Conservation (phyloP, 53 echinoderm and acorn worm genomes). For the Crossaster papposus region DNA sequence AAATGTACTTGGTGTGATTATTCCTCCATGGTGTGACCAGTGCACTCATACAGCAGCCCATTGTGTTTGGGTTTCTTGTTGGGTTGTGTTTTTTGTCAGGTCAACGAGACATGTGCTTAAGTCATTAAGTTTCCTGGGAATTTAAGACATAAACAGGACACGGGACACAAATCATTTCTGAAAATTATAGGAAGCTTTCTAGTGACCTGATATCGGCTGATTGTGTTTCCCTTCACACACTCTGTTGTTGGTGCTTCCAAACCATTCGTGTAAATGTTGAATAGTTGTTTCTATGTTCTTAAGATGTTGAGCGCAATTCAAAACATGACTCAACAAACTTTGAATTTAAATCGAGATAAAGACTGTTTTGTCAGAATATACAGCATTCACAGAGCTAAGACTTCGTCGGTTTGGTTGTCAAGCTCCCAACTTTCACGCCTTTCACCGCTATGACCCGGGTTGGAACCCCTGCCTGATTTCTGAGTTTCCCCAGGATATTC, state of each 20-base stretch:
- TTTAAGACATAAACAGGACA: slow-evolving; percentile 1
- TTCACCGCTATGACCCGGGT: too few species aligned
- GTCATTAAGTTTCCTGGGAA: slow-evolving; percentile 20
- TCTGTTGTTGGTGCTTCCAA: neutral
- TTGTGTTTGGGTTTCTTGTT: neutral
- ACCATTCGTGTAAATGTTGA: neutral
- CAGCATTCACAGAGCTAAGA: too few species aligned
- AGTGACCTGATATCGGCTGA: neutral
- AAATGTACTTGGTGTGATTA: too few species aligned
- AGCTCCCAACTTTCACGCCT: too few species aligned
- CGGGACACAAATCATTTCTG: neutral
- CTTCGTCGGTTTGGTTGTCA: too few species aligned
- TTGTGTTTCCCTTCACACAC: neutral
- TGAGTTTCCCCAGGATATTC: too few species aligned
- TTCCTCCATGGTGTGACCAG: neutral
- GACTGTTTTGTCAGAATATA: too few species aligned
- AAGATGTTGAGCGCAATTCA: too few species aligned
- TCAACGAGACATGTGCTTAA: slow-evolving; percentile 2
- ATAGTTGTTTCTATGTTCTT: too few species aligned
- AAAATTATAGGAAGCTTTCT: neutral
- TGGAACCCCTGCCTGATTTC: too few species aligned
- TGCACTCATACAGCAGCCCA: neutral
- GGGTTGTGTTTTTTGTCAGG: neutral
- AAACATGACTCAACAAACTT: too few species aligned
- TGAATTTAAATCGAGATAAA: too few species aligned